Conservation (phyloP, 2,888 invertebrate genomes). For the Agrochola lychnidis region DNA sequence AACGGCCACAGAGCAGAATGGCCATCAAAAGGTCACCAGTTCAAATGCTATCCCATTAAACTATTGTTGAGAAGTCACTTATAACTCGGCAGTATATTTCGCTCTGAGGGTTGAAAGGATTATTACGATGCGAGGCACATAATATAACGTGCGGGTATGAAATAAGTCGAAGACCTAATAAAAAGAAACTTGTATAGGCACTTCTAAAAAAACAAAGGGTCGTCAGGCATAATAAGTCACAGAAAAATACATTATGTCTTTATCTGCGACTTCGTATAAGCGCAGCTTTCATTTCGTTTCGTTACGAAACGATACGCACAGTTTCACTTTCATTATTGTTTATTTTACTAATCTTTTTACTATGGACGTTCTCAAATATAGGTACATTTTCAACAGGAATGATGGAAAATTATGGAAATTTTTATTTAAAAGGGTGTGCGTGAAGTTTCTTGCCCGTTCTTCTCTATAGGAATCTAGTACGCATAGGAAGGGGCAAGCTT, state of each 20-base stretch:
- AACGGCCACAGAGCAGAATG: constrained; percentile 29
- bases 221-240: not conserved
- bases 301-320: not conserved
- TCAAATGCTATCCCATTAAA: constrained; percentile 42
- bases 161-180: constrained; percentile 11
- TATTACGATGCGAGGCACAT: constrained; percentile 18
- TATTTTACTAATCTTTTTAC: not conserved
- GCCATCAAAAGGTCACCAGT: constrained; percentile 37
- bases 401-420: not conserved
- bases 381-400: not conserved
- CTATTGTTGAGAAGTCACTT: constrained; percentile 35
- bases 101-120: constrained; percentile 21
- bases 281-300: not conserved
- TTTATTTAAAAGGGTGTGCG: not conserved
- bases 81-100: constrained; percentile 23
- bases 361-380: no score
- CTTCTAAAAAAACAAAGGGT: not conserved
- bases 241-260: not conserved
- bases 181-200: not conserved
- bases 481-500: not conserved
- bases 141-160: constrained; percentile 1
- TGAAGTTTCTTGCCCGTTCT: not conserved
- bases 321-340: not conserved
- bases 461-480: not conserved
- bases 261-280: not conserved